These are phyloP conservation scores for Leucophenga varia DNA, from an alignment of 1,140 invertebrate species.

Conservation along the genomic window DNA sequence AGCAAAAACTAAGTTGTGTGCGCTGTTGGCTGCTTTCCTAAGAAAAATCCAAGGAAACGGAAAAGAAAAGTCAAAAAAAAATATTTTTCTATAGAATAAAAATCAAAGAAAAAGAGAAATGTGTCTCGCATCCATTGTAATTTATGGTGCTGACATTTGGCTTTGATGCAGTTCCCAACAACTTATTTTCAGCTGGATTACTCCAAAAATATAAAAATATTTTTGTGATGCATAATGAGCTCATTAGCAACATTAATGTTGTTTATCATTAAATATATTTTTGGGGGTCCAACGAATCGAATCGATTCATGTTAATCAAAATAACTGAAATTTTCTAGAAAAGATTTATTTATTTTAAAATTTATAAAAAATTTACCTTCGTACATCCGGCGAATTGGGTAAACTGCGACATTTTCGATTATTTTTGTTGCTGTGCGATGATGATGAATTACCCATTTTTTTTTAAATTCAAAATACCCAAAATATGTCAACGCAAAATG, in stretches of 20 bases:
- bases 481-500: too few species aligned
- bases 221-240: slow-evolving; percentile 30
- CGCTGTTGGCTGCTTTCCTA: too few species aligned
- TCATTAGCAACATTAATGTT: slow-evolving; percentile 29
- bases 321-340: slow-evolving; percentile 17
- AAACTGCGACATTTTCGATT: slow-evolving; percentile 64
- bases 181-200: too few species aligned
- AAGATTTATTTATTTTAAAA: neutral
- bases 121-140: slow-evolving; percentile 20
- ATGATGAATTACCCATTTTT: slow-evolving; percentile 62
- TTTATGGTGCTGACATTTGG: slow-evolving; percentile 45
- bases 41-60: too few species aligned
- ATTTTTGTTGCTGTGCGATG: slow-evolving; percentile 35
- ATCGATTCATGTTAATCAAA: too few species aligned
- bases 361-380: slow-evolving; percentile 57
- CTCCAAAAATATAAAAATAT: neutral
- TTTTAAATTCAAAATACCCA: neutral
- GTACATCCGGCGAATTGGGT: slow-evolving; percentile 67
- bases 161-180: slow-evolving; percentile 6
- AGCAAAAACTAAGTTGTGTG: too few species aligned
- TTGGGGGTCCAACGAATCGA: too few species aligned
- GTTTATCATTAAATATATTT: too few species aligned
- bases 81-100: too few species aligned
- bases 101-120: too few species aligned
- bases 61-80: too few species aligned